Evolutionary conservation across 2,888 invertebrate genomes (phyloP).

Genomic region (Scaeva pyrastri): DNA sequence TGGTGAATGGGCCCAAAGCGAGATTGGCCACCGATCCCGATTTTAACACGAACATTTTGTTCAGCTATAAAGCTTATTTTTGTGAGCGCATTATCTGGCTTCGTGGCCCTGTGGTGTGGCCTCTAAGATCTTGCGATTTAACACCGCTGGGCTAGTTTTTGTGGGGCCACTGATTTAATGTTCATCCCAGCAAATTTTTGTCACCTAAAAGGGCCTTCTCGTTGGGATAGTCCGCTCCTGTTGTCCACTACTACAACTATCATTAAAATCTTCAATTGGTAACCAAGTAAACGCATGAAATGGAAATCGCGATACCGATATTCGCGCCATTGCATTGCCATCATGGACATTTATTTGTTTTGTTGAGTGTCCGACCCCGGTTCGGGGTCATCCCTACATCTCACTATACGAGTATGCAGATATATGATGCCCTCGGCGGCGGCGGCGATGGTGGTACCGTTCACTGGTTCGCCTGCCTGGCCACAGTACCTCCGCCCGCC

Average conservation of each 20-base stretch:
- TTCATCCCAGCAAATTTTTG: too few relatives aligned
- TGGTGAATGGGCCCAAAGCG: too few relatives aligned
- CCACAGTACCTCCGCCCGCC: background rate
- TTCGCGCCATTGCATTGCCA: conserved; percentile 15
- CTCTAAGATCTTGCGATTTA: too few relatives aligned
- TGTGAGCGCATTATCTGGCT: too few relatives aligned
- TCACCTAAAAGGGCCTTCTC: background rate
- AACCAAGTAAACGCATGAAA: conserved; percentile 46
- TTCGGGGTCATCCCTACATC: background rate
- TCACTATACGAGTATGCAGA: too few relatives aligned
- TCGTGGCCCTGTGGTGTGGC: too few relatives aligned
- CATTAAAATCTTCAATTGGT: conserved; percentile 56
- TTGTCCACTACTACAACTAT: conserved; percentile 1
- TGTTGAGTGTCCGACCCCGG: conserved; percentile 40
- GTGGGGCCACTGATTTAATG: too few relatives aligned
- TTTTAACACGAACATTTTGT: too few relatives aligned
- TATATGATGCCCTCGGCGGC: background rate
- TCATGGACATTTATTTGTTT: conserved; percentile 62
- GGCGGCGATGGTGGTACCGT: too few relatives aligned
- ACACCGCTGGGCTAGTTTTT: too few relatives aligned
- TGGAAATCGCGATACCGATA: conserved; percentile 40
- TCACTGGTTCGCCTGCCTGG: background rate
- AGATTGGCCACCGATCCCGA: too few relatives aligned
- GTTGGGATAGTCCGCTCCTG: background rate
- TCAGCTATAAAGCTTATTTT: too few relatives aligned